phyloP scores from a whole-genome alignment of 2,888 invertebrate genomes.

The Pseudococcus viburni region DNA sequence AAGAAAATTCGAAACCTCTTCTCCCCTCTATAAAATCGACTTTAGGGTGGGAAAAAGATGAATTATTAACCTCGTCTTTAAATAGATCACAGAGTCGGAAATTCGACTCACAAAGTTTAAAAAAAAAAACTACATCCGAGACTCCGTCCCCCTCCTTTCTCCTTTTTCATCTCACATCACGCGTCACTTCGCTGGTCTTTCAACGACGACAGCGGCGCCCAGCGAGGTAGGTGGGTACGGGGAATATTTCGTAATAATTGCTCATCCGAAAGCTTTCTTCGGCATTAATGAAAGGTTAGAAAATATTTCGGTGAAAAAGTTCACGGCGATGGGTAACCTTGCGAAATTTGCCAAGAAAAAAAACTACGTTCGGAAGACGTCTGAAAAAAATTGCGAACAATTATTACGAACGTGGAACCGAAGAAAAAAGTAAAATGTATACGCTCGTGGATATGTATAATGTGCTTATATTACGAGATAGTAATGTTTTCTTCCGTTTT shows the following conservation, averaged over 20 bases:
- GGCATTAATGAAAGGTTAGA: not conserved
- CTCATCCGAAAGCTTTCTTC: not conserved
- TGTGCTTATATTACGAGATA: not conserved
- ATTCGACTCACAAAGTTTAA: not conserved
- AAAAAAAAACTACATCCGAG: not conserved
- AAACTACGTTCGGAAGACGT: not conserved
- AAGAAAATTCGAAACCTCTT: not conserved
- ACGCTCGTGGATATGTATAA: not conserved
- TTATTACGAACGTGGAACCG: not conserved
- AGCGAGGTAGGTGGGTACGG: not conserved
- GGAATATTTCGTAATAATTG: not conserved
- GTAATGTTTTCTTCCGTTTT: not conserved
- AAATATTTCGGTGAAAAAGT: constrained; percentile 37
- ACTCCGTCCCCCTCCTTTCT: not conserved
- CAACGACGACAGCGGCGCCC: not conserved
- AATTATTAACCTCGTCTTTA: not conserved
- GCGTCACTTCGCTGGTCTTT: not conserved
- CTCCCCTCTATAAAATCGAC: not conserved
- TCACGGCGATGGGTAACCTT: constrained; percentile 33
- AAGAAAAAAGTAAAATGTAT: not conserved
- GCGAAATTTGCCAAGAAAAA: constrained; percentile 9
- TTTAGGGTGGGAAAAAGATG: not conserved
- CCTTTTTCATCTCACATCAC: not conserved
- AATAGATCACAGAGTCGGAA: not conserved
- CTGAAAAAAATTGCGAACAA: not conserved